These are phyloP conservation scores for Danio kyathit DNA, from an alignment of 2,797 vertebrate genomes.

Conservation along the genomic window DNA sequence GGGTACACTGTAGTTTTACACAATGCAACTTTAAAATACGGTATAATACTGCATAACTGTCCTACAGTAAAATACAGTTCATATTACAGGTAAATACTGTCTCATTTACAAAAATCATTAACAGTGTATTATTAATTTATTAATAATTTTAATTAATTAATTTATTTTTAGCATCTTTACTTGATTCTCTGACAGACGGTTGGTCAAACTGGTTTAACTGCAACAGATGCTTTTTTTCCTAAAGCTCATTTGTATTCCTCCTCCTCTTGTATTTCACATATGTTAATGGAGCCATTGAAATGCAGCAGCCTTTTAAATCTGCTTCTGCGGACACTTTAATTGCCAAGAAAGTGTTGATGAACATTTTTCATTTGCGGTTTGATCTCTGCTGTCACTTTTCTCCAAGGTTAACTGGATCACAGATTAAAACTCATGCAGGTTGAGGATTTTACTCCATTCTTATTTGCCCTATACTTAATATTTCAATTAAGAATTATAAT, in stretches of 20 bases:
- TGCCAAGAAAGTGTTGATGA: slow-evolving; percentile 9
- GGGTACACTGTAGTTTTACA: too few relatives aligned
- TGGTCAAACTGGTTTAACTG: background rate
- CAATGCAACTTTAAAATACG: too few relatives aligned
- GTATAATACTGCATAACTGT: too few relatives aligned
- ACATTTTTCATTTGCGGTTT: slow-evolving; percentile 4
- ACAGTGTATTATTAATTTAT: too few relatives aligned
- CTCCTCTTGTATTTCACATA: slow-evolving; percentile 3
- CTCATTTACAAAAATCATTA: too few relatives aligned
- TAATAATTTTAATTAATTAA: too few relatives aligned
- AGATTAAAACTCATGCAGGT: background rate
- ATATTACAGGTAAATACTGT: too few relatives aligned
- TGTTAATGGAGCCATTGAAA: slow-evolving; percentile 9
- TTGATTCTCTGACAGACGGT: background rate
- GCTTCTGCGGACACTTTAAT: slow-evolving; percentile 9
- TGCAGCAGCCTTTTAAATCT: slow-evolving; percentile 14
- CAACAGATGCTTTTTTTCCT: background rate
- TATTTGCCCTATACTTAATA: background rate
- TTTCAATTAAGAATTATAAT: too few relatives aligned
- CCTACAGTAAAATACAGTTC: too few relatives aligned
- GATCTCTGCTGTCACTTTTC: slow-evolving; percentile 5
- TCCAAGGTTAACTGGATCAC: slow-evolving; percentile 5
- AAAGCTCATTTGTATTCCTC: background rate
- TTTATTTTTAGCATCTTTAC: background rate
- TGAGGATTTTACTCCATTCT: background rate